Percentiles rank a stretch among this genome's conserved stretches.
Conservation (phyloP, 2,888 invertebrate species). For the Macaria notata region DNA sequence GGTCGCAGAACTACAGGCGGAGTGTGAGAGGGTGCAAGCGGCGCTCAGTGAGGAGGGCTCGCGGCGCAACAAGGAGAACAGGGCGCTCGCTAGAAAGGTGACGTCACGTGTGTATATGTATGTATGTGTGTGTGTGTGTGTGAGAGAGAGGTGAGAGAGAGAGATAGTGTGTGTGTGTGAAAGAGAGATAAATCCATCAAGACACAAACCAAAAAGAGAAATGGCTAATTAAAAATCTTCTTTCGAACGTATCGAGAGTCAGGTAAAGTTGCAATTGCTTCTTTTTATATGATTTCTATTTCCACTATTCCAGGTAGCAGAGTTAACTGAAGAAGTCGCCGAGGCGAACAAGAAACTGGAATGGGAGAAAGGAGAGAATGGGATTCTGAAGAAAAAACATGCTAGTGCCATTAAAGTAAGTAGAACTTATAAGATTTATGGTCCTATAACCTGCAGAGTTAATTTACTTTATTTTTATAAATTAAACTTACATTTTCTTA, state of each 20-base stretch:
- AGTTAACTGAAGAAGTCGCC: slow-evolving; percentile 59
- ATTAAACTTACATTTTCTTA: too few species aligned
- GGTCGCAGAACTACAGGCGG: slow-evolving; percentile 43
- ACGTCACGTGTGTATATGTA: not conserved
- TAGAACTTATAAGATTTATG: not conserved
- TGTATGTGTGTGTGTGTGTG: too few species aligned
- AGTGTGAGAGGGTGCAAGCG: slow-evolving; percentile 38
- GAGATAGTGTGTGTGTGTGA: too few species aligned
- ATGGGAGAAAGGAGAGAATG: slow-evolving; percentile 74
- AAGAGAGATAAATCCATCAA: too few species aligned
- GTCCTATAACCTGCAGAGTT: too few species aligned
- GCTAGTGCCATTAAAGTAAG: slow-evolving; percentile 70
- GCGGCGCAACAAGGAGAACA: slow-evolving; percentile 60
- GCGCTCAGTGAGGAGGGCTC: slow-evolving; percentile 54
- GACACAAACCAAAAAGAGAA: too few species aligned
- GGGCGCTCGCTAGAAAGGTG: slow-evolving; percentile 71
- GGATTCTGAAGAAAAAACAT: slow-evolving; percentile 73
- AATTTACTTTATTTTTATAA: not conserved
- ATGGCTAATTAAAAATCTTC: too few species aligned
- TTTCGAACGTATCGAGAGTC: too few species aligned
- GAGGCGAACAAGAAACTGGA: slow-evolving; percentile 64
- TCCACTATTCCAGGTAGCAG: slow-evolving; percentile 57
- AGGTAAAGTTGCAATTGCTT: too few species aligned
- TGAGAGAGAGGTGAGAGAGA: too few species aligned
- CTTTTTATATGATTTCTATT: too few species aligned